Evolutionary conservation across 2,888 invertebrate genomes (phyloP).

Genomic region (Brassicogethes aeneus): DNA sequence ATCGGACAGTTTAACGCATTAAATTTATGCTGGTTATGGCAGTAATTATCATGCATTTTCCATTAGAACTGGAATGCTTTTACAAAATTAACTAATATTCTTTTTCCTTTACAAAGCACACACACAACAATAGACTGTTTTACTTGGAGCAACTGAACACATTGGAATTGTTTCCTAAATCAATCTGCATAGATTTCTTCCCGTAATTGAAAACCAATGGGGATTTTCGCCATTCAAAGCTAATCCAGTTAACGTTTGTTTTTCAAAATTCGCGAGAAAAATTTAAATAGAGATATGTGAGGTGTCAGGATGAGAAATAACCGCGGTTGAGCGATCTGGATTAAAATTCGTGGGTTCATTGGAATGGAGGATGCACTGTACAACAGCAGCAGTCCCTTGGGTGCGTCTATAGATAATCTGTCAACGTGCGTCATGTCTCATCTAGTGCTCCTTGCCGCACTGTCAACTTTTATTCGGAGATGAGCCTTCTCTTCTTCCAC

Average conservation of each 20-base stretch:
- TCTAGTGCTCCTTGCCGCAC: conserved; percentile 12
- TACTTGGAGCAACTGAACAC: too few relatives aligned
- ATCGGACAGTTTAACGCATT: conserved; percentile 14
- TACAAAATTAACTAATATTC: too few relatives aligned
- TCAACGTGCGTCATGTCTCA: conserved; percentile 28
- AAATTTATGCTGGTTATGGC: background rate
- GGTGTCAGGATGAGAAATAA: background rate
- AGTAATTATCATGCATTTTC: background rate
- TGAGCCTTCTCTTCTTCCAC: background rate
- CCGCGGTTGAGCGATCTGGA: conserved; percentile 1
- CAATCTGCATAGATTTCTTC: too few relatives aligned
- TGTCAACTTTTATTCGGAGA: conserved; percentile 7
- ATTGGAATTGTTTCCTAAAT: too few relatives aligned
- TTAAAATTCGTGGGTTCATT: conserved; percentile 6
- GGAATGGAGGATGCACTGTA: conserved; percentile 2
- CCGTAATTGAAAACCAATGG: too few relatives aligned
- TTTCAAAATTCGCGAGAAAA: background rate
- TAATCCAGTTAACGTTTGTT: too few relatives aligned
- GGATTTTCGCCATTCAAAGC: too few relatives aligned
- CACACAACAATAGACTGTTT: too few relatives aligned
- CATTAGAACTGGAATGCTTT: background rate
- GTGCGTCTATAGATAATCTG: conserved; percentile 26
- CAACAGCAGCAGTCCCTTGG: conserved; percentile 19
- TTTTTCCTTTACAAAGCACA: too few relatives aligned
- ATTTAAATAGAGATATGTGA: background rate